These are phyloP conservation scores for Eubasilissa splendida DNA, from an alignment of 2,888 invertebrate species.

Conservation along the genomic window DNA sequence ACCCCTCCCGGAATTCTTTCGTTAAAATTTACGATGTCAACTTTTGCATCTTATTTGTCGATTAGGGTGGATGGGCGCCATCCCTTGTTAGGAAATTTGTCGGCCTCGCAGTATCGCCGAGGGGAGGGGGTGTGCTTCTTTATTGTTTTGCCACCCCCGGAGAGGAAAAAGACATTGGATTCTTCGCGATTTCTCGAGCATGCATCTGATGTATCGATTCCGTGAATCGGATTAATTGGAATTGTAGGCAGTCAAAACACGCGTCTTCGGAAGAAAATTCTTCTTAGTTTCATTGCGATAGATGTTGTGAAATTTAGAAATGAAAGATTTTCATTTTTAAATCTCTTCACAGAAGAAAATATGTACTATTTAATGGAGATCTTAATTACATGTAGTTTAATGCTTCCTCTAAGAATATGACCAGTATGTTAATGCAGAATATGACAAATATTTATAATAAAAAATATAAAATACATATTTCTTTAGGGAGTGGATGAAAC, in stretches of 20 bases:
- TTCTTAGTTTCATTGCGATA: too few relatives aligned
- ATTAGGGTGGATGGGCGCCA: slow-evolving; percentile 52
- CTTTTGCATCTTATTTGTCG: slow-evolving; percentile 59
- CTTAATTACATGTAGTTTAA: too few relatives aligned
- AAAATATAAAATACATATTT: too few relatives aligned
- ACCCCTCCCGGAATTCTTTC: slow-evolving; percentile 50
- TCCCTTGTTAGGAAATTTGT: slow-evolving; percentile 56
- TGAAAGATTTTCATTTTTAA: too few relatives aligned
- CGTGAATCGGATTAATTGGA: slow-evolving; percentile 29
- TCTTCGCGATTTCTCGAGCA: slow-evolving; percentile 54
- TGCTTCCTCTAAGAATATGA: too few relatives aligned
- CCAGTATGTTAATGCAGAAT: too few relatives aligned
- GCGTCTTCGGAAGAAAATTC: neutral
- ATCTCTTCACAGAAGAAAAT: too few relatives aligned
- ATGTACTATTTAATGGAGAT: too few relatives aligned
- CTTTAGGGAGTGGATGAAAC: too few relatives aligned
- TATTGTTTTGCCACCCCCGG: slow-evolving; percentile 44
- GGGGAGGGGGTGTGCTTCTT: slow-evolving; percentile 37
- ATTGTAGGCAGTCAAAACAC: neutral
- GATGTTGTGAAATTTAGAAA: too few relatives aligned
- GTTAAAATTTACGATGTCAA: slow-evolving; percentile 58
- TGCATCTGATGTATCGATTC: slow-evolving; percentile 38
- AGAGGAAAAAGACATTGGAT: slow-evolving; percentile 46
- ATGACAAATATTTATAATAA: too few relatives aligned
- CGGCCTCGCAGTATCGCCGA: slow-evolving; percentile 26